phyloP scores from a whole-genome alignment of 2,888 invertebrate genomes.

The Orthosia incerta region DNA sequence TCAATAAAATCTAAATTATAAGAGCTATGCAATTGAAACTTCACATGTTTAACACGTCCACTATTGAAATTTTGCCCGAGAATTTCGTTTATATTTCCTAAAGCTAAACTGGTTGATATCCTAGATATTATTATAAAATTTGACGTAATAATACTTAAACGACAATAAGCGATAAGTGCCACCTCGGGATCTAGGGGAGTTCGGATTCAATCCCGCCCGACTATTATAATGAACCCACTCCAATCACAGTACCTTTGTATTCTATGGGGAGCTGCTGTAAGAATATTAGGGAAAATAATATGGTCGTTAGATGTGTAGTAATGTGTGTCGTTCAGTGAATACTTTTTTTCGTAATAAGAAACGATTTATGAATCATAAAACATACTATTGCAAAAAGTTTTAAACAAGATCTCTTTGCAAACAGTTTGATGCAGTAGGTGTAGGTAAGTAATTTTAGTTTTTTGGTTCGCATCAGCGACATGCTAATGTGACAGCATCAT shows the following conservation, averaged over 20 bases:
- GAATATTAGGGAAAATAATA: slow-evolving; percentile 39
- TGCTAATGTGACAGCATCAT: too few species aligned
- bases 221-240: slow-evolving; percentile 58
- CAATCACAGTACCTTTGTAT: slow-evolving; percentile 50
- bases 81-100: too few species aligned
- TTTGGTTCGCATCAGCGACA: too few species aligned
- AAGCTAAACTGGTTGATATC: neutral
- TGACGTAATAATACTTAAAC: slow-evolving; percentile 14
- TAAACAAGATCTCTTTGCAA: neutral
- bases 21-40: too few species aligned
- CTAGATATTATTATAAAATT: slow-evolving; percentile 6
- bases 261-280: slow-evolving; percentile 27
- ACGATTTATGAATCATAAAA: too few species aligned
- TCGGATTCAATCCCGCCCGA: slow-evolving; percentile 32
- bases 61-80: too few species aligned
- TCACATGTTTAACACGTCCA: too few species aligned
- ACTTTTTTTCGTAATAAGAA: too few species aligned
- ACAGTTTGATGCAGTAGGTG: neutral
- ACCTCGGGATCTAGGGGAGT: slow-evolving; percentile 14
- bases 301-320: slow-evolving; percentile 3
- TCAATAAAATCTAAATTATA: too few species aligned
- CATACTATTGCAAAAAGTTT: too few species aligned
- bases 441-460: too few species aligned
- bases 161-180: slow-evolving; percentile 54
- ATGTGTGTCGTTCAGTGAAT: neutral